These are phyloP conservation scores for Coelinius sp. DNA, from an alignment of 2,888 invertebrate species.

Conservation along the genomic window DNA sequence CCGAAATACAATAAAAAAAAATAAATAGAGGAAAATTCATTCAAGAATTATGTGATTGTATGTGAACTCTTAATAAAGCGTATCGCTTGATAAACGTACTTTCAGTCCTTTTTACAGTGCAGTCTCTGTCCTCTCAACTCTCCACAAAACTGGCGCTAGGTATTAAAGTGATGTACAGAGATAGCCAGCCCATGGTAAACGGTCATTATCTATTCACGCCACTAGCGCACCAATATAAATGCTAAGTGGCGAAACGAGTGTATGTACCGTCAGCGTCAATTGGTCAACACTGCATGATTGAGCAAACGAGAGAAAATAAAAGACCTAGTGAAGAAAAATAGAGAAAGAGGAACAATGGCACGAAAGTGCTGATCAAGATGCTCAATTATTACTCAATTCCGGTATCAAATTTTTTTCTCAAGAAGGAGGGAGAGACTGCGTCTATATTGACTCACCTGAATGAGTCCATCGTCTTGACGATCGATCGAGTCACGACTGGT, in stretches of 20 bases:
- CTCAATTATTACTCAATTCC: background rate
- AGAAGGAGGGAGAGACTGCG: too few species aligned
- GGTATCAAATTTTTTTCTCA: background rate
- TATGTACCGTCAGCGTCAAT: conserved; percentile 46
- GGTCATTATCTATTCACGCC: conserved; percentile 62
- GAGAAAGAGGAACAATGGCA: background rate
- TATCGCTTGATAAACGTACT: conserved; percentile 29
- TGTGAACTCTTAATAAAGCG: conserved; percentile 3
- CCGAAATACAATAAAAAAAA: background rate
- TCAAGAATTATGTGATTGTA: conserved; percentile 7
- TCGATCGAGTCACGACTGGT: conserved; percentile 19
- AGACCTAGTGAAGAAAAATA: background rate
- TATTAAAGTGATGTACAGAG: conserved; percentile 38
- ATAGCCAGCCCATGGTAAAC: conserved; percentile 52
- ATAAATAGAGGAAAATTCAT: background rate
- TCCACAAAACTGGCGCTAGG: conserved; percentile 13
- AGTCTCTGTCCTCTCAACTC: conserved; percentile 19
- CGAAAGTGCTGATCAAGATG: background rate
- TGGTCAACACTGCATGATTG: conserved; percentile 27
- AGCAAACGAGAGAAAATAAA: conserved; percentile 4
- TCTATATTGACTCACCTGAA: too few species aligned
- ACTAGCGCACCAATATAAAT: conserved; percentile 58
- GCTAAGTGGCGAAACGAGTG: conserved; percentile 52
- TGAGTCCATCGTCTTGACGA: background rate
- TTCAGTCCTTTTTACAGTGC: conserved; percentile 24